These are phyloP conservation scores for Nomada ferruginata DNA, from an alignment of 2,888 invertebrate genomes.

Conservation along the genomic window DNA sequence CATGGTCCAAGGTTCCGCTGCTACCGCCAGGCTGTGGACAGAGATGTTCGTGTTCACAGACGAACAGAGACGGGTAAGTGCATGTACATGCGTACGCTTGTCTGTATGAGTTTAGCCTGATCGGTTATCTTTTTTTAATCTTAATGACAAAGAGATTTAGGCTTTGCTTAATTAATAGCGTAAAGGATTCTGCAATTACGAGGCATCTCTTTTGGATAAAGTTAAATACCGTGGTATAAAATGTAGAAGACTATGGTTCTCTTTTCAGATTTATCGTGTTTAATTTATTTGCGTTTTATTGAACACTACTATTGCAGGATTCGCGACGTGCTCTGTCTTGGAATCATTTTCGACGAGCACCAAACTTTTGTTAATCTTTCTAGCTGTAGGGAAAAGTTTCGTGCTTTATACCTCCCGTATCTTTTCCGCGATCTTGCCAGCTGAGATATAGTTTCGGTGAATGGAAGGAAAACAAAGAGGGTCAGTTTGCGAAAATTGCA, in stretches of 20 bases:
- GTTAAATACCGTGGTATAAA: not conserved
- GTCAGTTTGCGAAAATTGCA: slow-evolving; percentile 44
- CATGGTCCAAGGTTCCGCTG: not conserved
- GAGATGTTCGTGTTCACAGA: not conserved
- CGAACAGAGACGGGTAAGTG: too few relatives aligned
- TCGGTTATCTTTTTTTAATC: too few relatives aligned
- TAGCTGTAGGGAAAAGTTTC: slow-evolving; percentile 5
- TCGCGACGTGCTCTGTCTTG: not conserved
- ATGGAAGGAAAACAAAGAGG: slow-evolving; percentile 28
- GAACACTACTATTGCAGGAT: not conserved
- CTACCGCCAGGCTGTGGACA: not conserved
- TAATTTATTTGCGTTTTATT: not conserved
- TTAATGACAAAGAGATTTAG: too few relatives aligned
- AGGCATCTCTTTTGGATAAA: too few relatives aligned
- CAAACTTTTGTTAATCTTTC: slow-evolving; percentile 24
- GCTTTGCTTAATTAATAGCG: too few relatives aligned
- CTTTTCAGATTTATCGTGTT: not conserved
- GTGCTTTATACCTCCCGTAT: slow-evolving; percentile 19
- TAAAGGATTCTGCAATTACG: too few relatives aligned
- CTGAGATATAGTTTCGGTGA: slow-evolving; percentile 32
- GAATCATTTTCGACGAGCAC: slow-evolving; percentile 1
- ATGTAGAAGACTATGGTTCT: not conserved
- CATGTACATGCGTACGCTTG: too few relatives aligned
- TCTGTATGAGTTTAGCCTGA: too few relatives aligned
- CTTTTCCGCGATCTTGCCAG: not conserved